Evolutionary conservation across 2,797 vertebrate genomes (phyloP).

Genomic region (Bryconaethiops microstoma): DNA sequence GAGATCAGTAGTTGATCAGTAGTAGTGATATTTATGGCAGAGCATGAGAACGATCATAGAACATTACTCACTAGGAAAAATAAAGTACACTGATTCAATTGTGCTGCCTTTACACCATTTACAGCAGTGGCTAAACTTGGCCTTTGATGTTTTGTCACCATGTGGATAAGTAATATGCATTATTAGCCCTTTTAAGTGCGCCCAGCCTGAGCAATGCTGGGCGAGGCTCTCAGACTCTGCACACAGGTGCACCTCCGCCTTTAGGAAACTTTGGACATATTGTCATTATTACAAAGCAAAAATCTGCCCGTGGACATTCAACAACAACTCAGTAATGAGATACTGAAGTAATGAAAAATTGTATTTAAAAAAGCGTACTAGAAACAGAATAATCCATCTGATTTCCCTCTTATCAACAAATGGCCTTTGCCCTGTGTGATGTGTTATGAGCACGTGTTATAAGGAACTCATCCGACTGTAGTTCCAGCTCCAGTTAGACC

Average conservation of each 20-base stretch:
- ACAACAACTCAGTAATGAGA: neutral
- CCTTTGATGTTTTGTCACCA: slow-evolving; percentile 37
- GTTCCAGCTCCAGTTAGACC: neutral
- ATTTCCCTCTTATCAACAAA: slow-evolving; percentile 7
- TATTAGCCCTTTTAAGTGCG: slow-evolving; percentile 11
- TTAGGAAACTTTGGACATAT: neutral
- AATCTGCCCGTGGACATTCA: no score
- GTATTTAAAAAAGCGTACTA: neutral
- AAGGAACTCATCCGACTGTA: neutral
- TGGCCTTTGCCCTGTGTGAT: slow-evolving; percentile 19
- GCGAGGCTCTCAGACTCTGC: slow-evolving; percentile 30
- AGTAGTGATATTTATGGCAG: no score
- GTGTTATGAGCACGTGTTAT: slow-evolving; percentile 9
- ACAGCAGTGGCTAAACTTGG: neutral
- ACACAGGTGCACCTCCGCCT: slow-evolving; percentile 43
- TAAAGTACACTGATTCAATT: neutral
- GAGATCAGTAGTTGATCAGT: no score
- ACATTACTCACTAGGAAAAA: no score
- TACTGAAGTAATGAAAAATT: neutral
- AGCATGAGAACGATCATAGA: no score
- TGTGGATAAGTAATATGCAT: slow-evolving; percentile 21
- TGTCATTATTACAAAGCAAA: neutral
- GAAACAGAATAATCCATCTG: neutral
- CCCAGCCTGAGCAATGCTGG: slow-evolving; percentile 32
- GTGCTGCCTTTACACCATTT: neutral